Conservation (phyloP, 1,140 invertebrate species). For the Trichomalopsis sarcophagae region DNA sequence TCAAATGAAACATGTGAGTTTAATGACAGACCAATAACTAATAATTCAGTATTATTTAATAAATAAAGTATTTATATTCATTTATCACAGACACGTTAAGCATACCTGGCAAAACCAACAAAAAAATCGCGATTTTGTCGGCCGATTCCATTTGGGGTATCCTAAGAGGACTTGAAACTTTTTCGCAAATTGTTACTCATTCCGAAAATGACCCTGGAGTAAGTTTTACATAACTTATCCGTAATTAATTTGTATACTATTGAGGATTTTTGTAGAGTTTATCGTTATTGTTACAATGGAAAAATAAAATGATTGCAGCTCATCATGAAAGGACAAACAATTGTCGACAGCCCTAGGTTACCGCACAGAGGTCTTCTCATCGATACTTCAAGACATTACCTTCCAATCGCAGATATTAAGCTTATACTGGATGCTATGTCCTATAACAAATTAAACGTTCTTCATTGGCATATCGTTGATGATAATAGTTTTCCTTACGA, state of each 20-base stretch:
- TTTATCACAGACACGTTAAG: slow-evolving; percentile 30
- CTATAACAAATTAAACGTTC: slow-evolving; percentile 93
- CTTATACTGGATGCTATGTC: slow-evolving; percentile 87
- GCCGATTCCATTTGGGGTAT: slow-evolving; percentile 84
- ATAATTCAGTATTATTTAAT: background rate
- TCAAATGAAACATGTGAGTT: slow-evolving; percentile 85
- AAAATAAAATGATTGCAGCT: slow-evolving; percentile 65
- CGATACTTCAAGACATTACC: slow-evolving; percentile 89
- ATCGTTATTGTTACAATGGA: background rate
- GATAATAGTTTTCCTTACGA: slow-evolving; percentile 93
- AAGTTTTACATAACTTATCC: background rate
- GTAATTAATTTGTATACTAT: background rate
- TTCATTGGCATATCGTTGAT: slow-evolving; percentile 97
- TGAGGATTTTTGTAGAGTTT: background rate
- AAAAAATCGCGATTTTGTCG: slow-evolving; percentile 63
- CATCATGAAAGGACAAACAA: slow-evolving; percentile 74
- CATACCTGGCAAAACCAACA: slow-evolving; percentile 30
- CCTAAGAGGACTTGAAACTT: slow-evolving; percentile 86
- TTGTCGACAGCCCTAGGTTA: slow-evolving; percentile 85
- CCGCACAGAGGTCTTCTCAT: slow-evolving; percentile 86
- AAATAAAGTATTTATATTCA: background rate
- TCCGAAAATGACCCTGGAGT: background rate
- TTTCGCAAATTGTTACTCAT: slow-evolving; percentile 79
- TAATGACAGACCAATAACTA: background rate
- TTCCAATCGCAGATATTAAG: slow-evolving; percentile 80